phyloP scores from a whole-genome alignment of 2,113 vertebrate genomes.

The Urocynchramus pylzowi region DNA sequence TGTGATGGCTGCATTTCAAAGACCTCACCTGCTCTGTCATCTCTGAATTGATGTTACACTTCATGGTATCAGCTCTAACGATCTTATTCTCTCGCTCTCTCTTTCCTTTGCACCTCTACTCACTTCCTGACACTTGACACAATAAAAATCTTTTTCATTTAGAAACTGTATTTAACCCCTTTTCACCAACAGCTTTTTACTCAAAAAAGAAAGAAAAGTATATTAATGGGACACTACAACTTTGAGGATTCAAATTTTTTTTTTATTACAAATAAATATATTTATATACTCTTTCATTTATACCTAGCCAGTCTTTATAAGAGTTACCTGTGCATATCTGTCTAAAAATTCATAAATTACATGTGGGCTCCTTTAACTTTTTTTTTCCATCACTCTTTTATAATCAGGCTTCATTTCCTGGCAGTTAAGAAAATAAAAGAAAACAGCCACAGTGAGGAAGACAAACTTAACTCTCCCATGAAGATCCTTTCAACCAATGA shows the following conservation, averaged over 20 bases:
- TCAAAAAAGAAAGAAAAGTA: constrained; percentile 58
- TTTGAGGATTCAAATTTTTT: constrained; percentile 27
- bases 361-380: not conserved
- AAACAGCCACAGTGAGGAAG: constrained; percentile 14
- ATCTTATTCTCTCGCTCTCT: constrained; percentile 71
- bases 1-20: constrained; percentile 29
- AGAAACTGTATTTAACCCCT: constrained; percentile 75
- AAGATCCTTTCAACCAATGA: not conserved
- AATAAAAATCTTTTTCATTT: constrained; percentile 75
- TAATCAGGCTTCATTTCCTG: constrained; percentile 61
- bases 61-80: constrained; percentile 66
- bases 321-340: not conserved
- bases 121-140: constrained; percentile 78
- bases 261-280: constrained; percentile 9
- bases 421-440: constrained; percentile 50
- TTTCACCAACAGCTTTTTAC: constrained; percentile 59
- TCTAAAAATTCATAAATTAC: not conserved
- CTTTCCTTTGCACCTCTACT: constrained; percentile 71
- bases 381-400: constrained; percentile 18
- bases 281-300: not conserved
- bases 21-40: constrained; percentile 70
- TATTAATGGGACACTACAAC: constrained; percentile 18
- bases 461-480: constrained; percentile 32
- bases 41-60: constrained; percentile 70
- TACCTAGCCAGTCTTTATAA: not conserved